phyloP scores from a whole-genome alignment of 2,888 invertebrate genomes.

The Chrysotoxum bicinctum region DNA sequence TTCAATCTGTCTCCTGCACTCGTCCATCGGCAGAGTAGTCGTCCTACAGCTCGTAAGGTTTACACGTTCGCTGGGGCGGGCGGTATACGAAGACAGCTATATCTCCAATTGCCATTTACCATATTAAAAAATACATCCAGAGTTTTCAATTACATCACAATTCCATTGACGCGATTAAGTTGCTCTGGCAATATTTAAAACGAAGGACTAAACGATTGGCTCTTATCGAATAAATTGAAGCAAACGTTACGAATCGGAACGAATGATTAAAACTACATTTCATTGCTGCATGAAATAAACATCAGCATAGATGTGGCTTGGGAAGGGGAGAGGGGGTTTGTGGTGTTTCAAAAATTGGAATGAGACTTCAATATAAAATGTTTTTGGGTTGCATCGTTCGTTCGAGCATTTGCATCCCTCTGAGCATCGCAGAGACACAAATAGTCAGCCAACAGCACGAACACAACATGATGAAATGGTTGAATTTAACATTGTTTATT shows the following conservation, averaged over 20 bases:
- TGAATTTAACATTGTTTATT: constrained; percentile 44
- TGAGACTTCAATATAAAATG: constrained; percentile 29
- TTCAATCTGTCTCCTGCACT: constrained; percentile 41
- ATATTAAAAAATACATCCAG: constrained; percentile 28
- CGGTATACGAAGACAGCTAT: neutral
- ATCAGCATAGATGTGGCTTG: neutral
- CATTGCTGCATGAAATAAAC: constrained; percentile 12
- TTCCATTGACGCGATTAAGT: constrained; percentile 58
- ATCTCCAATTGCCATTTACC: constrained; percentile 36
- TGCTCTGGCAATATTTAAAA: constrained; percentile 58
- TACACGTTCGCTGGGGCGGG: neutral
- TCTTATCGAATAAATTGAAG: constrained; percentile 33
- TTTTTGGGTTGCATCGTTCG: neutral
- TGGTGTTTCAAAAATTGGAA: neutral
- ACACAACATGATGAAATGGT: constrained; percentile 8
- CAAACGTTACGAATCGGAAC: constrained; percentile 6
- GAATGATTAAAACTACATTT: constrained; percentile 15
- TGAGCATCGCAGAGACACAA: neutral
- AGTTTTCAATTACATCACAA: constrained; percentile 57
- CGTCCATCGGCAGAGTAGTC: neutral
- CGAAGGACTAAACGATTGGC: constrained; percentile 40
- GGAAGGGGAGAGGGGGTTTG: neutral
- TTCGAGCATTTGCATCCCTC: neutral
- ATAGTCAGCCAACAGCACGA: neutral
- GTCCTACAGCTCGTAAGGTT: neutral